phyloP scores from a whole-genome alignment of 2,888 invertebrate species.

The Drosophila kanekoi region DNA sequence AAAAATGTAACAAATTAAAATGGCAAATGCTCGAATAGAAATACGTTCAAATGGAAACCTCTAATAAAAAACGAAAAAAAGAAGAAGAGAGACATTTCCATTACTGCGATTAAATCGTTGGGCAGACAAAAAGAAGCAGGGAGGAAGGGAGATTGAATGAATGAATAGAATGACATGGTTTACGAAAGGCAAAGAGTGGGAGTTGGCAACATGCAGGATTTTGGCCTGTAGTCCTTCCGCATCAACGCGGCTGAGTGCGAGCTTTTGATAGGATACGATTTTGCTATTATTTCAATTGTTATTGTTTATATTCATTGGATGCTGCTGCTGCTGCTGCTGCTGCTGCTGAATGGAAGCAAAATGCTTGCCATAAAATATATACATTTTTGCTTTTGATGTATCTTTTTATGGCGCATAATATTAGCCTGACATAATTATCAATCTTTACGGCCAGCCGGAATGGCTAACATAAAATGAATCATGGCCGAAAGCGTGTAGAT shows the following conservation, averaged over 20 bases:
- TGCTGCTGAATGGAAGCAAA: constrained; percentile 47
- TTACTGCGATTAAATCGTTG: constrained; percentile 80
- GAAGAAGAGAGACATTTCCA: constrained; percentile 73
- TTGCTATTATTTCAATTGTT: constrained; percentile 77
- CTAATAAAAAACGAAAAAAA: constrained; percentile 68
- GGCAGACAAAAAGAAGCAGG: constrained; percentile 21
- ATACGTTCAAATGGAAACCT: constrained; percentile 68
- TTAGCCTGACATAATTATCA: constrained; percentile 76
- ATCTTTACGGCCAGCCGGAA: constrained; percentile 71
- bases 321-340: constrained; percentile 12
- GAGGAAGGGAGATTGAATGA: neutral
- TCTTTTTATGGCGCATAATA: constrained; percentile 70
- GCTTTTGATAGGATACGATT: constrained; percentile 54
- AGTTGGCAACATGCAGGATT: constrained; percentile 25
- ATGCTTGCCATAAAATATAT: constrained; percentile 62
- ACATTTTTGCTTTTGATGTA: constrained; percentile 60
- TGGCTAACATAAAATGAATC: constrained; percentile 66
- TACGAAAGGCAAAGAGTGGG: constrained; percentile 9
- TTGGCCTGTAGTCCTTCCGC: constrained; percentile 44
- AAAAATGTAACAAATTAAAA: constrained; percentile 76
- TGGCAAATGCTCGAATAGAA: constrained; percentile 62
- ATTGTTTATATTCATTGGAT: constrained; percentile 79
- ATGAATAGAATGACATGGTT: constrained; percentile 20
- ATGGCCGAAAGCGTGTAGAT: constrained; percentile 40
- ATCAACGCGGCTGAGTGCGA: constrained; percentile 43